Percentiles rank a stretch among this genome's conserved stretches.
phyloP scores from a whole-genome alignment of 2,113 vertebrate species.

The Ptyas mucosa region DNA sequence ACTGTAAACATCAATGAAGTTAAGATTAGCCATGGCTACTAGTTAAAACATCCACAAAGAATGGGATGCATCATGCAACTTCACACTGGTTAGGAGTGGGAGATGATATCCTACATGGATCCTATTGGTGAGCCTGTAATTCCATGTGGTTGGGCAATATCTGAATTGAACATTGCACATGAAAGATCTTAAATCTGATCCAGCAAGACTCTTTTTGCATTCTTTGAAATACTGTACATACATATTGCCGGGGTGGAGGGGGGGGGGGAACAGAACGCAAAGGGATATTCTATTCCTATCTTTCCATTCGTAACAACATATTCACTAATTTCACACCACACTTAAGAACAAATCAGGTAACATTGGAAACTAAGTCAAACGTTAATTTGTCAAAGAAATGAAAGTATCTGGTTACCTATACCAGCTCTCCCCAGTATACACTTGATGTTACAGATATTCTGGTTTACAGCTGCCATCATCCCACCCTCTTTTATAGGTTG shows the following conservation, averaged over 20 bases:
- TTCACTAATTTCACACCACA: neutral
- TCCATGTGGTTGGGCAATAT: neutral
- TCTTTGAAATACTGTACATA: neutral
- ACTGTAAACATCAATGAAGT: neutral
- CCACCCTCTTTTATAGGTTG: neutral
- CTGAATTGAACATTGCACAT: neutral
- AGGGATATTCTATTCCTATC: neutral
- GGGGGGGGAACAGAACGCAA: rapidly evolving
- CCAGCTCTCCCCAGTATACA: neutral
- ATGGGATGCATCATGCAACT: neutral
- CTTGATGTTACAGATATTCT: neutral
- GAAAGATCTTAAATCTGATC: neutral
- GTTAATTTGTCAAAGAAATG: neutral
- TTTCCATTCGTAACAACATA: neutral
- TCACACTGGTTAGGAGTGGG: neutral
- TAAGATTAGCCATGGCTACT: neutral
- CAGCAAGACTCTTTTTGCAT: neutral
- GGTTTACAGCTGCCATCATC: neutral
- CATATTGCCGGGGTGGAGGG: neutral
- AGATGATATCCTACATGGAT: neutral
- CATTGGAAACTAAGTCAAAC: neutral
- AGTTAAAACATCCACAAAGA: neutral
- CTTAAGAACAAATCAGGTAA: neutral
- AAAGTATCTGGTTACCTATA: neutral
- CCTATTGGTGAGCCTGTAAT: neutral